Evolutionary conservation across 1,140 invertebrate species (phyloP).

Genomic region (Drosophila varians): DNA sequence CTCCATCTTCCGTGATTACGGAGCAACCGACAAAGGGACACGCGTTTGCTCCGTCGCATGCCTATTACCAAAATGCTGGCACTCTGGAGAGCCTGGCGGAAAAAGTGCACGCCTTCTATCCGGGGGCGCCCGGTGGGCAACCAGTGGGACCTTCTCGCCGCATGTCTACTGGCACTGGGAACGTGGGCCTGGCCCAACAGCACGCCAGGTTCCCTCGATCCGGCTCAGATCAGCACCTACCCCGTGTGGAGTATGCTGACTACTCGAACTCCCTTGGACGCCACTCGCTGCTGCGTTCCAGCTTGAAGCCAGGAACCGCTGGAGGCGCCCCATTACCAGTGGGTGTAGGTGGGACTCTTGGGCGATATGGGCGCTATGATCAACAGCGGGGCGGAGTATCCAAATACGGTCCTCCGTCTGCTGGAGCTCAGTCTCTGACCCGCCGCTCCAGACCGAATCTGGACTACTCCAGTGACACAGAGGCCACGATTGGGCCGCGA

Average conservation of each 20-base stretch:
- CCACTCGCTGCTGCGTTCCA: slow-evolving; percentile 90
- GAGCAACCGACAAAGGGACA: slow-evolving; percentile 93
- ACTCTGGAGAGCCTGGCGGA: slow-evolving; percentile 95
- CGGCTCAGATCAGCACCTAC: slow-evolving; percentile 93
- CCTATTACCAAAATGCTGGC: slow-evolving; percentile 91
- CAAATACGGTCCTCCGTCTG: slow-evolving; percentile 71
- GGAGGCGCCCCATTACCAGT: slow-evolving; percentile 60
- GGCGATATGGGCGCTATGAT: slow-evolving; percentile 82
- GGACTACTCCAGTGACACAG: slow-evolving; percentile 97
- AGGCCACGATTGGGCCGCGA: slow-evolving; percentile 91
- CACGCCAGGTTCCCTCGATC: slow-evolving; percentile 88
- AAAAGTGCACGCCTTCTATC: slow-evolving; percentile 94
- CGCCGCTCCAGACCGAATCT: slow-evolving; percentile 90
- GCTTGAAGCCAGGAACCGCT: slow-evolving; percentile 87
- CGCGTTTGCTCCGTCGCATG: slow-evolving; percentile 91
- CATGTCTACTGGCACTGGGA: slow-evolving; percentile 85
- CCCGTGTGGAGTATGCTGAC: slow-evolving; percentile 91
- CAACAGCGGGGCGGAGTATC: slow-evolving; percentile 62
- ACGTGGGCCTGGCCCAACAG: slow-evolving; percentile 76
- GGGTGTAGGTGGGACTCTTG: slow-evolving; percentile 79
- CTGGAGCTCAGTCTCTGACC: slow-evolving; percentile 85
- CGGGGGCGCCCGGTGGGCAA: slow-evolving; percentile 82
- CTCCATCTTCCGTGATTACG: slow-evolving; percentile 91
- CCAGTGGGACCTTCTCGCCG: slow-evolving; percentile 84
- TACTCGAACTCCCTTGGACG: slow-evolving; percentile 88